Base-by-base conservation (phyloP, 1,140 invertebrate species). In the Dinoponera quadriceps region DNA sequence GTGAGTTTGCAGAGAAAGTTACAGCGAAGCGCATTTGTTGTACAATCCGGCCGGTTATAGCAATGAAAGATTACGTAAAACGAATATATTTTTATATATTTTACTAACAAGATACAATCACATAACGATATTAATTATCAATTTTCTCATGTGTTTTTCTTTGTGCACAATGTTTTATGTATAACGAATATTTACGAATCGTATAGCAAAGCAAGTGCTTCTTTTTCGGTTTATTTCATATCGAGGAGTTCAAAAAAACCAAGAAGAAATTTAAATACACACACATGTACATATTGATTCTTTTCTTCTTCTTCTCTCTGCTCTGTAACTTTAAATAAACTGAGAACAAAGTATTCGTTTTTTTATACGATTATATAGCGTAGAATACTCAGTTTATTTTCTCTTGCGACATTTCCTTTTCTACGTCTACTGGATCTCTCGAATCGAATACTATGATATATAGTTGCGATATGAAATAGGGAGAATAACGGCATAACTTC, bases 81-180 rank as follows among this genome's bases (percentile, higher is more conserved):
- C 48, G 65, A 80, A 59, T 77, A 59, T 77, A 55, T 77, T 80
- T 80, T 69, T 80, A 57, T 60, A n/a, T 25, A 71, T 80, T 69
- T 80, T 71, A 18, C 14, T 80, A 80, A 80, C 75, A 38, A 80
- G 65, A 14, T n/a, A 7, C 13, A 18, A 14, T 80, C 71, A 71
- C 33, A 20, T 77, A 66, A 51, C 75, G 33, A 57, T 16, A 38
- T 51, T 29, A 80, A 57, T 80, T 20, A 38, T 20, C 60, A 57
- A 29, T 80, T 80, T 78, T 59, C 2, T 16, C 16, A 22, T 29
- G 22, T n/a, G 16, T 22, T 48, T n/a, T 59, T 48, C 16, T 66
- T 80, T 48, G 9, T 27, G 22, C 20, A n/a, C 63, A 16, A 3
- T 18, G 51, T 55, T 57, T 69, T 57, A 48, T 2, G 33, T 38